These are phyloP conservation scores for Condylura cristata DNA, from an alignment of 2,113 vertebrate species.

Conservation along the genomic window DNA sequence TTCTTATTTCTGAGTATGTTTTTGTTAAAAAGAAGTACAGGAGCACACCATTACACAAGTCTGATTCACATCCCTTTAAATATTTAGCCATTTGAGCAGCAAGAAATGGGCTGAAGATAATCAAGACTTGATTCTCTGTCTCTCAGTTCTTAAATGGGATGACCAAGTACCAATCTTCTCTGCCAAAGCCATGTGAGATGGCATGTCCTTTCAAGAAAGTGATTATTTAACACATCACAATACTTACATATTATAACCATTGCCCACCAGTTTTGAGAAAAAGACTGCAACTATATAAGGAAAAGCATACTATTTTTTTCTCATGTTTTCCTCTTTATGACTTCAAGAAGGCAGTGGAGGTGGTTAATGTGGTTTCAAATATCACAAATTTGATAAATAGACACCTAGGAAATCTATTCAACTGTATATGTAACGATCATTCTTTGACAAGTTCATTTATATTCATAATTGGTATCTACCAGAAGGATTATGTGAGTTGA, in stretches of 20 bases:
- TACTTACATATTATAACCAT: background rate
- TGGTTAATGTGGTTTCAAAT: background rate
- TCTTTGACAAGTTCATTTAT: slow-evolving; percentile 42
- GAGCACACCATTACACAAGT: background rate
- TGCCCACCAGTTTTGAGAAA: background rate
- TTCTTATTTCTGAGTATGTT: slow-evolving; percentile 18
- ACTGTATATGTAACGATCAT: background rate
- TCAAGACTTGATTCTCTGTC: background rate
- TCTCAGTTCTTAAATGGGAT: background rate
- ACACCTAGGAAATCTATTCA: background rate
- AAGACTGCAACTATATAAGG: background rate
- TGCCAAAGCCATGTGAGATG: background rate
- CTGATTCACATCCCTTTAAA: slow-evolving; percentile 40
- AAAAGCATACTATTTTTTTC: background rate
- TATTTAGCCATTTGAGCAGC: slow-evolving; percentile 30
- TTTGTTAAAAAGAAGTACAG: slow-evolving; percentile 38
- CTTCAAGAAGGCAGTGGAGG: background rate
- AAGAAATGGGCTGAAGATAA: background rate
- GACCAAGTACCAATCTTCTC: background rate
- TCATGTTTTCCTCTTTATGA: background rate
- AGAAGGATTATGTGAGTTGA: background rate
- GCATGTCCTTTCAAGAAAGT: background rate
- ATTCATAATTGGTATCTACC: slow-evolving; percentile 1
- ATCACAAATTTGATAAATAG: background rate
- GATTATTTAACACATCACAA: background rate